phyloP scores from a whole-genome alignment of 2,888 invertebrate species.

The Pecten maximus region DNA sequence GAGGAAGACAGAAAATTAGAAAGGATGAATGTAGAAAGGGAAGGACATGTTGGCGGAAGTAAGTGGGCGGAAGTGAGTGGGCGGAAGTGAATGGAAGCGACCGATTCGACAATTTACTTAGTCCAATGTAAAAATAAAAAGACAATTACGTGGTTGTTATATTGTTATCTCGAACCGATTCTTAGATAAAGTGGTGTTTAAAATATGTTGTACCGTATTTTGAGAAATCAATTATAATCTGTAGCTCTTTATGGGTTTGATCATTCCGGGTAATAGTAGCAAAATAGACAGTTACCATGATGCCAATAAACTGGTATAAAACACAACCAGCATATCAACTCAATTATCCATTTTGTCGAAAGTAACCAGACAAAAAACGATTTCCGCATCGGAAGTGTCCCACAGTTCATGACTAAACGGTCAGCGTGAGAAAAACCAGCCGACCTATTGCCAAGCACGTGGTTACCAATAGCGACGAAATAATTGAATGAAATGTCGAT shows the following conservation, averaged over 20 bases:
- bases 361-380: not conserved
- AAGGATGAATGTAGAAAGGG: not conserved
- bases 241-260: too few relatives aligned
- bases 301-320: not conserved
- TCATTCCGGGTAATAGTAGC: too few relatives aligned
- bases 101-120: too few relatives aligned
- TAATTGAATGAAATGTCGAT: constrained; percentile 13
- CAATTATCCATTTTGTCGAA: not conserved
- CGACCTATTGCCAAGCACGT: not conserved
- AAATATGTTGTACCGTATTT: too few relatives aligned
- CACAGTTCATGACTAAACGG: not conserved
- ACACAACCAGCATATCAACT: not conserved
- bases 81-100: not conserved
- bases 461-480: constrained; percentile 1
- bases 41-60: too few relatives aligned
- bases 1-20: not conserved
- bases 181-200: too few relatives aligned
- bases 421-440: not conserved
- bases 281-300: not conserved
- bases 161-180: too few relatives aligned
- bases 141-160: too few relatives aligned
- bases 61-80: not conserved
- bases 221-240: too few relatives aligned
- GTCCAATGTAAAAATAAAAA: too few relatives aligned
- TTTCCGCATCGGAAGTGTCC: not conserved